Evolutionary conservation across 2,888 invertebrate genomes (phyloP).

Genomic region (Meghimatium bilineatum): DNA sequence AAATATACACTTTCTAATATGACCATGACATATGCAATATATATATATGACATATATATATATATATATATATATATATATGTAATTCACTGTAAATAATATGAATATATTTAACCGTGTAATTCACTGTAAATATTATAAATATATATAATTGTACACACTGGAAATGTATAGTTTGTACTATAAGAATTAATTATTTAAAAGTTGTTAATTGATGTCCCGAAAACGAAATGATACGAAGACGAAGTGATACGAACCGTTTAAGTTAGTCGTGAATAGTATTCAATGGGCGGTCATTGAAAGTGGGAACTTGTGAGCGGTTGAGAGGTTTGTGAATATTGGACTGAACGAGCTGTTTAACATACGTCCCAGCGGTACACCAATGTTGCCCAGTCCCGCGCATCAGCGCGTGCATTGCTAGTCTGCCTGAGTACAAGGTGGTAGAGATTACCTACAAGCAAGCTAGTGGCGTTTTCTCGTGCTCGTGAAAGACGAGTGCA

Average conservation of each 20-base stretch:
- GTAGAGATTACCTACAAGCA: constrained; percentile 27
- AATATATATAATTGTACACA: too few relatives aligned
- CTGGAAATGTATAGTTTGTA: too few relatives aligned
- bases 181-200: too few relatives aligned
- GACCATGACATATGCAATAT: too few relatives aligned
- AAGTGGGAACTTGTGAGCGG: background rate
- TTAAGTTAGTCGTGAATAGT: constrained; percentile 14
- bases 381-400: constrained; percentile 10
- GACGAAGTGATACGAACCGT: background rate
- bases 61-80: too few relatives aligned
- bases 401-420: constrained; percentile 21
- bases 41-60: too few relatives aligned
- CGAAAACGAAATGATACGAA: background rate
- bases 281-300: constrained; percentile 1
- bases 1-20: too few relatives aligned
- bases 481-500: background rate
- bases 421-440: constrained; percentile 25
- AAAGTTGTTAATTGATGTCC: too few relatives aligned
- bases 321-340: constrained; percentile 7
- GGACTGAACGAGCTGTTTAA: constrained; percentile 14
- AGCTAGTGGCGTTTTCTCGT: background rate
- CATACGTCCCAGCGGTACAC: background rate
- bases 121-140: too few relatives aligned
- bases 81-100: too few relatives aligned
- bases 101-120: too few relatives aligned